Percentiles rank a stretch among this genome's conserved stretches.
Evolutionary conservation across 2,113 vertebrate species (phyloP).

Genomic region (Bambusicola thoracicus): DNA sequence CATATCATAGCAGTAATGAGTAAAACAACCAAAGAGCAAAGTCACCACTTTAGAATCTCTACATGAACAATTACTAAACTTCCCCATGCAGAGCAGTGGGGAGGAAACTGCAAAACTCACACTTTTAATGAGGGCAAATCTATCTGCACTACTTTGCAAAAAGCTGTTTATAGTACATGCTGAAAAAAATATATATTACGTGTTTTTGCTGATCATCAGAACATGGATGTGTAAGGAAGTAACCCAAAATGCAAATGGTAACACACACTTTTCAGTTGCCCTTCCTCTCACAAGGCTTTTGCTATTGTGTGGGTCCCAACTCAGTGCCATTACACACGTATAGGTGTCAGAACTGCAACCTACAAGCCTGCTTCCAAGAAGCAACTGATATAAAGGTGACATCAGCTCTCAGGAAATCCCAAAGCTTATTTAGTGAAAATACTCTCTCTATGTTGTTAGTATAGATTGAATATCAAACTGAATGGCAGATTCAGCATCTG

Average conservation of each 20-base stretch:
- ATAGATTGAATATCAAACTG: not conserved
- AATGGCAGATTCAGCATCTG: not conserved
- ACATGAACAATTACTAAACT: not conserved
- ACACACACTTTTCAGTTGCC: not conserved
- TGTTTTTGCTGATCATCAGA: not conserved
- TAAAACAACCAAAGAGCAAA: not conserved
- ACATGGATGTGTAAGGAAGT: not conserved
- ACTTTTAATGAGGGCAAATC: not conserved
- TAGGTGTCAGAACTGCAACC: not conserved
- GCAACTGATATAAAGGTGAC: not conserved
- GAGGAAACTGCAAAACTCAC: not conserved
- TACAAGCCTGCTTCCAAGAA: not conserved
- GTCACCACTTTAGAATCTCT: not conserved
- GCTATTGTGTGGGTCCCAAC: not conserved
- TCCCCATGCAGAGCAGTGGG: not conserved
- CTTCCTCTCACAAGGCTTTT: not conserved
- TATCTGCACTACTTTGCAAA: not conserved
- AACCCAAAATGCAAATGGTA: not conserved
- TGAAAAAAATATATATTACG: not conserved
- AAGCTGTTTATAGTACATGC: not conserved
- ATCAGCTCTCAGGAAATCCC: not conserved
- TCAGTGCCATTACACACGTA: accelerated
- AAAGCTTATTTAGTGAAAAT: not conserved
- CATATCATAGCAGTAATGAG: not conserved
- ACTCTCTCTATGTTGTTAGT: not conserved